phyloP scores from a whole-genome alignment of 2,797 vertebrate genomes.

The Nyctalus aviator region DNA sequence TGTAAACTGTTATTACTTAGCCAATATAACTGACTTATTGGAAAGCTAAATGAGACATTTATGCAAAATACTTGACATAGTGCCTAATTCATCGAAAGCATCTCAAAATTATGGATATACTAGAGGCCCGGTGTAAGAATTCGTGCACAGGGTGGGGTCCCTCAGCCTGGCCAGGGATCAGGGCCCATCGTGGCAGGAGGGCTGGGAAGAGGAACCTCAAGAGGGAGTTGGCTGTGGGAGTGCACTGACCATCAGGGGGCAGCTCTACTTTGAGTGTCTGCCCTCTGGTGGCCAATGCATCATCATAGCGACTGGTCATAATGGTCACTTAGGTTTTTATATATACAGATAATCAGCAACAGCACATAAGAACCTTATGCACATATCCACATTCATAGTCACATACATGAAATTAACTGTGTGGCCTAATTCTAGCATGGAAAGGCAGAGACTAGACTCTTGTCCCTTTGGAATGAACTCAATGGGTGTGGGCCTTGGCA shows the following conservation, averaged over 20 bases:
- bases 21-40: neutral
- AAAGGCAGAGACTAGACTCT: conserved; percentile 24
- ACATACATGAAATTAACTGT: conserved; percentile 14
- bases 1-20: conserved; percentile 18
- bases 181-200: too few relatives aligned
- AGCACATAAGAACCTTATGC: neutral
- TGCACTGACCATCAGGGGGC: too few relatives aligned
- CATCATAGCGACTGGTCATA: too few relatives aligned
- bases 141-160: too few relatives aligned
- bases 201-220: too few relatives aligned
- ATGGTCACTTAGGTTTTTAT: neutral
- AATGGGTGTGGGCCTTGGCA: neutral
- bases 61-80: neutral
- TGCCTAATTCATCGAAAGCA: neutral
- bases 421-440: conserved; percentile 24
- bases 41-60: neutral
- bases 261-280: too few relatives aligned
- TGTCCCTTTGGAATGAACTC: conserved; percentile 18
- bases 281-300: too few relatives aligned
- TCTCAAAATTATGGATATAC: neutral
- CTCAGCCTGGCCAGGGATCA: too few relatives aligned
- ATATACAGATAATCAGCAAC: neutral
- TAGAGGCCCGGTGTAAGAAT: neutral
- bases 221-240: too few relatives aligned
- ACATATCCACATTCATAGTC: neutral